Evolutionary conservation across 2,797 vertebrate species (phyloP).

Genomic region (Notolepis coatsorum): DNA sequence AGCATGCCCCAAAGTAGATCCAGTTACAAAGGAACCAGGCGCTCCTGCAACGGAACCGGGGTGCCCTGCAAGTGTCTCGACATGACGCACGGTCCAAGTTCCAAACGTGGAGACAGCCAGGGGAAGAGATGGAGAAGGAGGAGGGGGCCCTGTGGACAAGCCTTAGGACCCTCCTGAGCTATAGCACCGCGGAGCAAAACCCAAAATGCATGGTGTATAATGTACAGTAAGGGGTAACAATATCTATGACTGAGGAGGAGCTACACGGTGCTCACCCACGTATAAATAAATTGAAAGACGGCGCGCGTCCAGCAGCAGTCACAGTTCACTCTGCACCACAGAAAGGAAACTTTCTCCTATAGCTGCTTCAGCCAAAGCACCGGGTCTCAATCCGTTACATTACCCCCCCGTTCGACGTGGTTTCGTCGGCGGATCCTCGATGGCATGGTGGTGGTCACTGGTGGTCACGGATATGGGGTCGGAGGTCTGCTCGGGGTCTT

Average conservation of each 20-base stretch:
- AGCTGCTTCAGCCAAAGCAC: not conserved
- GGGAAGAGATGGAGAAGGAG: conserved; percentile 18
- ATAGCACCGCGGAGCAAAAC: conserved; percentile 49
- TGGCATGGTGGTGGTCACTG: conserved; percentile 38
- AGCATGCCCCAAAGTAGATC: conserved; percentile 69
- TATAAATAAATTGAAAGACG: conserved; percentile 68
- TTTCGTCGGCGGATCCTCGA: conserved; percentile 45
- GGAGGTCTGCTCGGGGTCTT: conserved; percentile 39
- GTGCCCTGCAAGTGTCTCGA: conserved; percentile 61
- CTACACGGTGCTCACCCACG: conserved; percentile 71
- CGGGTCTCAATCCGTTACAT: conserved; percentile 32
- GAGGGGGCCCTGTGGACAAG: conserved; percentile 48
- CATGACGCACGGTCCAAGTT: conserved; percentile 72
- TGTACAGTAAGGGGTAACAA: conserved; percentile 42
- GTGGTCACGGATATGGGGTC: conserved; percentile 22
- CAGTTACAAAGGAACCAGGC: conserved; percentile 65
- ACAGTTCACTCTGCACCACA: conserved; percentile 53
- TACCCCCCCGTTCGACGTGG: conserved; percentile 39
- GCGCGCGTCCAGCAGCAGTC: conserved; percentile 31
- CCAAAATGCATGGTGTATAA: conserved; percentile 66
- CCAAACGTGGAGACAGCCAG: conserved; percentile 27
- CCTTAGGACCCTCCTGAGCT: conserved; percentile 57
- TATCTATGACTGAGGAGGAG: conserved; percentile 58
- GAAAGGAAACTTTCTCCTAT: conserved; percentile 25
- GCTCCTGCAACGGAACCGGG: conserved; percentile 62